Evolutionary conservation across 2,888 invertebrate genomes (phyloP).

Genomic region (Graphium colonna): DNA sequence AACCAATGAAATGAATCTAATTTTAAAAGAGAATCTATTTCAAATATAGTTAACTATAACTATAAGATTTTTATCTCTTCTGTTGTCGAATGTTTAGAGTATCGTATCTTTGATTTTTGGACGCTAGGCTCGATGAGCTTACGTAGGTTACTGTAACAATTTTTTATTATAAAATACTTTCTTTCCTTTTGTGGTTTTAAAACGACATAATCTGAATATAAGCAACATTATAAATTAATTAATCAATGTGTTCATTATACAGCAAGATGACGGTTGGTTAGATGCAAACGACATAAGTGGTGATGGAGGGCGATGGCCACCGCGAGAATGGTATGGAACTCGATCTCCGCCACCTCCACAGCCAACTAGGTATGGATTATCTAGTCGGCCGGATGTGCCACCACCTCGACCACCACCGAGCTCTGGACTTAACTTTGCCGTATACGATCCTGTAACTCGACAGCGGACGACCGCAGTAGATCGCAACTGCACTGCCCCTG

Average conservation of each 20-base stretch:
- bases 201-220: constrained; percentile 23
- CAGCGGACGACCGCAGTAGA: constrained; percentile 59
- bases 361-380: constrained; percentile 36
- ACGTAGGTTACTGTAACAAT: no score
- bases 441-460: constrained; percentile 61
- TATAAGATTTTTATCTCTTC: no score
- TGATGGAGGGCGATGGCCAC: constrained; percentile 31
- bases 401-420: constrained; percentile 31
- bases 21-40: no score
- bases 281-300: constrained; percentile 35
- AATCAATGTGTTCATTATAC: constrained; percentile 24
- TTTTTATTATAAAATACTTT: no score
- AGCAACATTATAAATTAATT: constrained; percentile 1
- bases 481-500: constrained; percentile 83
- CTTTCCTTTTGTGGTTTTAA: no score
- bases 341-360: constrained; percentile 29
- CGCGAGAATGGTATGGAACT: constrained; percentile 27
- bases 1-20: no score
- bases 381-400: constrained; percentile 38
- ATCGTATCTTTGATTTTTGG: no score
- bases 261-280: constrained; percentile 42
- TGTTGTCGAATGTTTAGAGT: no score
- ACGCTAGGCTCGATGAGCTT: no score
- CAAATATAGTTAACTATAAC: no score
- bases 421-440: constrained; percentile 50